phyloP scores from a whole-genome alignment of 2,888 invertebrate genomes.

The Eilema sororculum region DNA sequence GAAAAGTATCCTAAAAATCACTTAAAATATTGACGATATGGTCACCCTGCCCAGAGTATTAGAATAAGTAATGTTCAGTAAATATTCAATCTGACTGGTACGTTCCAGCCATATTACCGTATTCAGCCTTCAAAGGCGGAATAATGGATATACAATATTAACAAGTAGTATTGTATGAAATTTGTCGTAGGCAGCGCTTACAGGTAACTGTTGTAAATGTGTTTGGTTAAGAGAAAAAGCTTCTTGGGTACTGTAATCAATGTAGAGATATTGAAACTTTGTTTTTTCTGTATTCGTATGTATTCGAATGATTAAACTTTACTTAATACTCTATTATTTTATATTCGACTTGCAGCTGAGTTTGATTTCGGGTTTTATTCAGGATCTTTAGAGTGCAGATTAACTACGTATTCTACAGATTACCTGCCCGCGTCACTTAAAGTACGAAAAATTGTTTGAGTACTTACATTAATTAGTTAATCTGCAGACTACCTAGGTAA shows the following conservation, averaged over 20 bases:
- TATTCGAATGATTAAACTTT: no score
- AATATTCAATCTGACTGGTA: conserved; percentile 17
- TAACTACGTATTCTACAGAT: no score
- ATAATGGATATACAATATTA: conserved; percentile 15
- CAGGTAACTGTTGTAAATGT: neutral
- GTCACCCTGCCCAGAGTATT: conserved; percentile 19
- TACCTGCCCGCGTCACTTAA: no score
- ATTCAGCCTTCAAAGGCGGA: conserved; percentile 10
- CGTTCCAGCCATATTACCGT: conserved; percentile 13
- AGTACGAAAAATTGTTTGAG: no score
- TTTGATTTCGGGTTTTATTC: no score
- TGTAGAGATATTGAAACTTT: no score
- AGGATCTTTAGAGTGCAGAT: no score
- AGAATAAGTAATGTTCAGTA: conserved; percentile 15
- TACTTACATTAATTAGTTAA: no score
- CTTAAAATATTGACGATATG: no score
- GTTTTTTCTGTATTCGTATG: no score
- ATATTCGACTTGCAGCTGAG: neutral
- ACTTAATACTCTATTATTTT: neutral
- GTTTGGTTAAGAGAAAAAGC: neutral
- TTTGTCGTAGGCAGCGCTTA: neutral
- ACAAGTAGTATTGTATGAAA: conserved; percentile 15
- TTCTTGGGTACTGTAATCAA: neutral
- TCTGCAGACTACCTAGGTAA: no score
- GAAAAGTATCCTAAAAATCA: neutral